Evolutionary conservation across 1,140 invertebrate species (phyloP).

Genomic region (Drosophila yakuba): DNA sequence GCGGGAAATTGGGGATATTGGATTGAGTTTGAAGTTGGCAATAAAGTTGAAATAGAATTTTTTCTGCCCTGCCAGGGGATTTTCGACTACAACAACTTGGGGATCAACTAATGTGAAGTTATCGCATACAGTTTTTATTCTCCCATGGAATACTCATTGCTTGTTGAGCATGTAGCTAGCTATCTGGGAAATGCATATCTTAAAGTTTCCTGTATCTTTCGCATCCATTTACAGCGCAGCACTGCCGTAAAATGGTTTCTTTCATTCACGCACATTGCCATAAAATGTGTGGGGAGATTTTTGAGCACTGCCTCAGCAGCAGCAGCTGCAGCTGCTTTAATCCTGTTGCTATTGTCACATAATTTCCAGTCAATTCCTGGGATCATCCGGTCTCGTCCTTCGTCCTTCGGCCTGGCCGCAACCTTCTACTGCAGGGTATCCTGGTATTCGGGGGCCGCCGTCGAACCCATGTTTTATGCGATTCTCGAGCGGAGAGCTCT

Average conservation of each 20-base stretch:
- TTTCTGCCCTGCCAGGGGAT: not conserved
- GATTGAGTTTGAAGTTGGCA: conserved; percentile 29
- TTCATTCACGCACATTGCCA: conserved; percentile 3
- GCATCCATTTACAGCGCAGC: no score
- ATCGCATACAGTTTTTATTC: not conserved
- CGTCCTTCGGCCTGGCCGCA: not conserved
- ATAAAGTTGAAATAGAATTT: conserved; percentile 30
- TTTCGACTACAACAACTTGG: not conserved
- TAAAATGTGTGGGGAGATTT: conserved; percentile 3
- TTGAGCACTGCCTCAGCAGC: not conserved
- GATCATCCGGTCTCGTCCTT: conserved; percentile 28
- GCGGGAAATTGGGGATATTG: conserved; percentile 25
- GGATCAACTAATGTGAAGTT: not conserved
- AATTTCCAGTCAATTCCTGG: conserved; percentile 41
- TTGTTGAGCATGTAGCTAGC: no score
- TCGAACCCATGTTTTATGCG: conserved; percentile 46
- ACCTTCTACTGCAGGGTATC: conserved; percentile 34
- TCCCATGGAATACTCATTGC: no score
- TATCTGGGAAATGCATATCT: not conserved
- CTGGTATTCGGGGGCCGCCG: conserved; percentile 16
- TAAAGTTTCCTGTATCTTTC: not conserved
- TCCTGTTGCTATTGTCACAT: conserved; percentile 36
- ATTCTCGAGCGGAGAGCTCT: conserved; percentile 30
- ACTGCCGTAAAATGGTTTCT: not conserved
- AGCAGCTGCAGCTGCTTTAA: conserved; percentile 9